Conservation (phyloP, 2,113 vertebrate species). For the Myiagra hebetior region DNA sequence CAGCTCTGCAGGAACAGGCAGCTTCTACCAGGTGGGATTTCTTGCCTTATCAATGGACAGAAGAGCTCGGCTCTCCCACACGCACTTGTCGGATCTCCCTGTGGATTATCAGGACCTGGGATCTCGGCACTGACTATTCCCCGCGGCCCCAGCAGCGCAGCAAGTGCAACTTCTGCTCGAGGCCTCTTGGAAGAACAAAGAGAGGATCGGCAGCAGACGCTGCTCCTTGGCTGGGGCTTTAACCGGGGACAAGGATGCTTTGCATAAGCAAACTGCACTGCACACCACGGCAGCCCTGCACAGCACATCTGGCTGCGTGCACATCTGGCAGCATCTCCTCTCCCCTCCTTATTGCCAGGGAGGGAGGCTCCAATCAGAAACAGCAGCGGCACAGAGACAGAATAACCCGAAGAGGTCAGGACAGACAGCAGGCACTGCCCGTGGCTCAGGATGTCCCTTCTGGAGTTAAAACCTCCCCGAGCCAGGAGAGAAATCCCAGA, state of each 20-base stretch:
- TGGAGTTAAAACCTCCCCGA: background rate
- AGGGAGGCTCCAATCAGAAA: background rate
- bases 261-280: background rate
- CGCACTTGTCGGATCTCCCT: background rate
- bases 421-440: background rate
- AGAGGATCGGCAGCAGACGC: constrained; percentile 13
- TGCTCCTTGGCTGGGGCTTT: background rate
- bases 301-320: background rate
- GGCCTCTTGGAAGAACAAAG: background rate
- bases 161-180: background rate
- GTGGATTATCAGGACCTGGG: background rate
- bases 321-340: constrained; percentile 27
- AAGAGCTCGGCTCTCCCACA: background rate
- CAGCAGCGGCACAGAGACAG: background rate
- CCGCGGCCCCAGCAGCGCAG: background rate
- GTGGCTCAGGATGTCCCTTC: accelerated
- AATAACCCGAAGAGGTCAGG: accelerated
- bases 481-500: background rate
- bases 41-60: background rate
- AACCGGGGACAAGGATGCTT: background rate
- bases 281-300: background rate
- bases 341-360: background rate
- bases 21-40: background rate
- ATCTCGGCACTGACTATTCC: background rate
- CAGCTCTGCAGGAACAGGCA: background rate